Percentiles rank a stretch among this genome's conserved stretches.
Conservation (phyloP, 2,113 vertebrate genomes). For the Sitta europaea region DNA sequence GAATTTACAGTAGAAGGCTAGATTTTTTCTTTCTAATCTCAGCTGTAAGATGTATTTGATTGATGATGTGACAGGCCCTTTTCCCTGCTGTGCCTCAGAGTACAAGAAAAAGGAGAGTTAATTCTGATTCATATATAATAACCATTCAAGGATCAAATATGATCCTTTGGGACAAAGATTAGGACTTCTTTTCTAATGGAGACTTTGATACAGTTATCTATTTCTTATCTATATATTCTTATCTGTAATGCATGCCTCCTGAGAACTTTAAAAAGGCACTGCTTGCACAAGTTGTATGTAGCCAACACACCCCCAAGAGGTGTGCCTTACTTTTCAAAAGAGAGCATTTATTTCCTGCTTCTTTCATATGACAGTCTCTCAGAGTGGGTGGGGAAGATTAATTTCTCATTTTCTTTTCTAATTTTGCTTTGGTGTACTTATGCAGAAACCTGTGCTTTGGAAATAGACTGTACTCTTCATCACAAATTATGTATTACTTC, state of each 20-base stretch:
- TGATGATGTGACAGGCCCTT: not conserved
- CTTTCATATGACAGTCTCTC: not conserved
- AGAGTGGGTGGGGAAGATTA: not conserved
- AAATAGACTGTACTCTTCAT: not conserved
- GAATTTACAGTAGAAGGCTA: not conserved
- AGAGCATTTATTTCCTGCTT: not conserved
- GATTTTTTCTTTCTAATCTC: not conserved
- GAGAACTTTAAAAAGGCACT: not conserved
- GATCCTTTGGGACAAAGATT: not conserved
- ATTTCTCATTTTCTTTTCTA: not conserved
- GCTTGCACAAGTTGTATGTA: accelerated
- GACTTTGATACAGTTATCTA: not conserved
- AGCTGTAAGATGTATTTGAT: not conserved
- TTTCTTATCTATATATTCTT: not conserved
- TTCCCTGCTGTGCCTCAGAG: not conserved
- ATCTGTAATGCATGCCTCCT: not conserved
- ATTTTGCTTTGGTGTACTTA: not conserved
- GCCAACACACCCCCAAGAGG: not conserved
- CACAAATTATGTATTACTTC: not conserved
- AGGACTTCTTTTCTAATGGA: not conserved
- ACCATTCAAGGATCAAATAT: not conserved
- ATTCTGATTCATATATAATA: not conserved
- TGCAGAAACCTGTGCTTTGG: not conserved
- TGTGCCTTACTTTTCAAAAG: not conserved
- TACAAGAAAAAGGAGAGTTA: not conserved